These are phyloP conservation scores for Protomyctophum bolini DNA, from an alignment of 2,113 vertebrate species.

Conservation along the genomic window DNA sequence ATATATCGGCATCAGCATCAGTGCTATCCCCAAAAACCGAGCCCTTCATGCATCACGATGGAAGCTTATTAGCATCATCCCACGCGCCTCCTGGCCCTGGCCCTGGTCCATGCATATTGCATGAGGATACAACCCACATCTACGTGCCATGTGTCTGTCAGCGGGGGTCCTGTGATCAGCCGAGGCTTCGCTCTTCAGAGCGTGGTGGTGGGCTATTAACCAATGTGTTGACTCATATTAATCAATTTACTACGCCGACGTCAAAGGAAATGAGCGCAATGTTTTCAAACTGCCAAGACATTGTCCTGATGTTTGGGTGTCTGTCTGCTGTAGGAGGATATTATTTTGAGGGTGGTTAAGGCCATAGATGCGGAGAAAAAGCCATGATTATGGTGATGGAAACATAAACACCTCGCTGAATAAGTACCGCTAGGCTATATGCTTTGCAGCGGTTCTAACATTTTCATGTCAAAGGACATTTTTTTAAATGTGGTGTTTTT, in stretches of 20 bases:
- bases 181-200: constrained; percentile 23
- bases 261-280: constrained; percentile 37
- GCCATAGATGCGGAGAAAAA: constrained; percentile 4
- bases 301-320: constrained; percentile 8
- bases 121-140: constrained; percentile 63
- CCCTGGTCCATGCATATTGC: constrained; percentile 49
- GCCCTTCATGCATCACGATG: constrained; percentile 41
- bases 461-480: no score
- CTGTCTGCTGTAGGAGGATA: not conserved
- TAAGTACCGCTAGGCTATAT: no score
- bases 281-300: constrained; percentile 12
- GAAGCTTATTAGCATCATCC: constrained; percentile 41
- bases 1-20: no score
- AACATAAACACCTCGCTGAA: no score
- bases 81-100: constrained; percentile 22
- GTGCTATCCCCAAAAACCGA: constrained; percentile 10
- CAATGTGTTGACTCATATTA: constrained; percentile 22
- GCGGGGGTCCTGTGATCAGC: constrained; percentile 31
- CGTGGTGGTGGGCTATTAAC: constrained; percentile 10
- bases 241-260: constrained; percentile 32
- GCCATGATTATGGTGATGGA: constrained; percentile 10
- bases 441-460: no score
- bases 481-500: no score
- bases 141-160: constrained; percentile 31
- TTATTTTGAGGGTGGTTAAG: not conserved